A percentile compares a stretch with the other conserved stretches of the same genome.
phyloP scores from a whole-genome alignment of 2,797 vertebrate genomes.

The Halcyon badia region DNA sequence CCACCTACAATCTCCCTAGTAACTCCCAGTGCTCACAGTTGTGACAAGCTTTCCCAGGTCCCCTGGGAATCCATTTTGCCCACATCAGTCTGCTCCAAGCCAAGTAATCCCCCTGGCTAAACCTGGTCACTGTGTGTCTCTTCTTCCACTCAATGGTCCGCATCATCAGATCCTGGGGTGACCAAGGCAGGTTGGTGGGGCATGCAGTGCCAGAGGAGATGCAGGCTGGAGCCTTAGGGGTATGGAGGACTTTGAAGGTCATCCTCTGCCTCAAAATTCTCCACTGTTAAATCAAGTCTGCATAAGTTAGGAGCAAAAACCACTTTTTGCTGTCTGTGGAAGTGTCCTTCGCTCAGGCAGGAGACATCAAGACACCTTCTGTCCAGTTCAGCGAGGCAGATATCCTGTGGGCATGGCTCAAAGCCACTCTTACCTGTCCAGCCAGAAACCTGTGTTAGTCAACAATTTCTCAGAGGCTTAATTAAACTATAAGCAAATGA shows the following conservation, averaged over 20 bases:
- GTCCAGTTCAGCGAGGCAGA: background rate
- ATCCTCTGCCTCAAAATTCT: background rate
- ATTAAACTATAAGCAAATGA: slow-evolving; percentile 30
- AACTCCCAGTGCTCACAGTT: accelerated
- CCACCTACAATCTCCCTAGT: background rate
- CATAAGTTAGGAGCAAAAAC: background rate
- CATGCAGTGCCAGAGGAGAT: background rate
- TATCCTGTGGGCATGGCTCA: background rate
- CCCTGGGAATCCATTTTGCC: background rate
- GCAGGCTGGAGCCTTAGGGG: background rate
- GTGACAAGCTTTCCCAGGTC: background rate
- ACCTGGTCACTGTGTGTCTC: background rate
- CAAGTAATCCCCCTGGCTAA: background rate
- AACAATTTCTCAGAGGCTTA: background rate
- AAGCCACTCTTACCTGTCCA: slow-evolving; percentile 18
- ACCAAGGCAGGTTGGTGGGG: accelerated
- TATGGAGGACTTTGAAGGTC: background rate
- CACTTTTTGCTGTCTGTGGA: background rate
- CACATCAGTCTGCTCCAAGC: background rate
- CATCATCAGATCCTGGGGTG: background rate
- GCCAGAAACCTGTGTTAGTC: slow-evolving; percentile 6
- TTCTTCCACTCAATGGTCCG: background rate
- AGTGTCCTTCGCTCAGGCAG: background rate
- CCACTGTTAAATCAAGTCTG: background rate
- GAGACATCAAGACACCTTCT: background rate